Percentiles rank a stretch among this genome's conserved stretches.
Evolutionary conservation across 2,888 invertebrate genomes (phyloP).

Genomic region (Philereme vetulata): DNA sequence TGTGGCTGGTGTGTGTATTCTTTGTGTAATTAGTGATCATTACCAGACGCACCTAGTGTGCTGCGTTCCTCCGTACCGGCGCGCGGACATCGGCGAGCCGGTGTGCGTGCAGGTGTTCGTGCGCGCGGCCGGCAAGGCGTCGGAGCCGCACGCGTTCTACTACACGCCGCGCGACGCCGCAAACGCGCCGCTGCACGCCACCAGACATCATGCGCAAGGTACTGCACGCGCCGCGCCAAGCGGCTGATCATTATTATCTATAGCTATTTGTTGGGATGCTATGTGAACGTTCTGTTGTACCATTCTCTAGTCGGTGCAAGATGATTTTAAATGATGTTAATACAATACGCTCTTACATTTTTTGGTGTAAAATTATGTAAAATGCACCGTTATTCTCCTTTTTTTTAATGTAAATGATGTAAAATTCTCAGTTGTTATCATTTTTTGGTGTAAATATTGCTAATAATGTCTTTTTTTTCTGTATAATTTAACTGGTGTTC

Average conservation of each 20-base stretch:
- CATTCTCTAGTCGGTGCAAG: too few relatives aligned
- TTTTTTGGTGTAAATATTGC: too few relatives aligned
- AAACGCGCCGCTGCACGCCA: constrained; percentile 61
- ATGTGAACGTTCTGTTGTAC: constrained; percentile 16
- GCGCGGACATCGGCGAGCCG: constrained; percentile 87
- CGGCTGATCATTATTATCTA: constrained; percentile 32
- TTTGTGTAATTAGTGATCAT: too few relatives aligned
- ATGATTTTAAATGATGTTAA: too few relatives aligned
- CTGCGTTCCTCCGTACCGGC: constrained; percentile 90
- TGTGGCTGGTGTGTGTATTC: too few relatives aligned
- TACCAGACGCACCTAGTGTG: constrained; percentile 93
- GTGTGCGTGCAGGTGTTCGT: constrained; percentile 91
- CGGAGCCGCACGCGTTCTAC: constrained; percentile 92
- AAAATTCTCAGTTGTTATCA: too few relatives aligned
- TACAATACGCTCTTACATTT: too few relatives aligned
- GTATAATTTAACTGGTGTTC: too few relatives aligned
- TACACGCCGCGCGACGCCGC: constrained; percentile 86
- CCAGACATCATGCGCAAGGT: constrained; percentile 64
- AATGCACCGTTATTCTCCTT: too few relatives aligned
- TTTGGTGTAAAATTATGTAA: too few relatives aligned
- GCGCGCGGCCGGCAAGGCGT: constrained; percentile 92
- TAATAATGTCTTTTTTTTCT: too few relatives aligned
- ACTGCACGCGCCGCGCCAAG: constrained; percentile 57
- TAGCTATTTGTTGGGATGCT: constrained; percentile 26
- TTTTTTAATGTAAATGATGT: too few relatives aligned